Percentiles rank a stretch among this genome's conserved stretches.
Evolutionary conservation across 2,113 vertebrate genomes (phyloP).

Genomic region (Ariopsis seemanni): DNA sequence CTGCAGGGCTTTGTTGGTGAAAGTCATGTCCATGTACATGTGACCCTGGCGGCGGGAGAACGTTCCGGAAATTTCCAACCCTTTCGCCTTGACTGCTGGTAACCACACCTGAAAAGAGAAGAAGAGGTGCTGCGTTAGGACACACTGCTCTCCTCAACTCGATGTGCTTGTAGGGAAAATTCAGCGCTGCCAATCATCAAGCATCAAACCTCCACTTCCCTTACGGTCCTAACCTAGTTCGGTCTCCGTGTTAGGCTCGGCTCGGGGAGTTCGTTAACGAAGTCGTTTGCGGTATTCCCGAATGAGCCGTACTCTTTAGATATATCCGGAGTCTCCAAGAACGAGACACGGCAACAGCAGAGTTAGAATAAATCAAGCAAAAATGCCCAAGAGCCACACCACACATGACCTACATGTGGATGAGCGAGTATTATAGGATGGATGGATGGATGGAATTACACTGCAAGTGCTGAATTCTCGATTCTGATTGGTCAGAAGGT

Average conservation of each 20-base stretch:
- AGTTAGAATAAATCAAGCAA: not conserved
- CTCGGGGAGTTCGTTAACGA: constrained; percentile 21
- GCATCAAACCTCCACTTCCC: not conserved
- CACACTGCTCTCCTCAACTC: not conserved
- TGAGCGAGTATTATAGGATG: not conserved
- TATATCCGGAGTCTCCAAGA: constrained; percentile 8
- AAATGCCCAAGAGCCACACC: not conserved
- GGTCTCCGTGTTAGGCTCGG: not conserved
- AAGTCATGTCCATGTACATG: constrained; percentile 99
- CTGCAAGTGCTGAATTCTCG: not conserved
- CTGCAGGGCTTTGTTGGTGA: constrained; percentile 97
- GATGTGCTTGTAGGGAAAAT: not conserved
- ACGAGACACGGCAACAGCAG: not conserved
- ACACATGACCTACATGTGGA: not conserved
- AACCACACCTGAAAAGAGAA: constrained; percentile 85
- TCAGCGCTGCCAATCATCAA: not conserved
- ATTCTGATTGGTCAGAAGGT: not conserved
- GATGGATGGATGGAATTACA: not conserved
- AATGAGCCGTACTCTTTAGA: not conserved
- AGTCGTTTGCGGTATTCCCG: not conserved
- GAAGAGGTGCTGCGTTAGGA: not conserved
- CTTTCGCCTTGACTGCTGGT: constrained; percentile 96
- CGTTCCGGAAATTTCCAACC: constrained; percentile 93
- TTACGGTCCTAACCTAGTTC: constrained; percentile 32
- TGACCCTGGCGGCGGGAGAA: constrained; percentile 96